These are phyloP conservation scores for Zosterops lateralis DNA, from an alignment of 2,113 vertebrate genomes.

Conservation along the genomic window DNA sequence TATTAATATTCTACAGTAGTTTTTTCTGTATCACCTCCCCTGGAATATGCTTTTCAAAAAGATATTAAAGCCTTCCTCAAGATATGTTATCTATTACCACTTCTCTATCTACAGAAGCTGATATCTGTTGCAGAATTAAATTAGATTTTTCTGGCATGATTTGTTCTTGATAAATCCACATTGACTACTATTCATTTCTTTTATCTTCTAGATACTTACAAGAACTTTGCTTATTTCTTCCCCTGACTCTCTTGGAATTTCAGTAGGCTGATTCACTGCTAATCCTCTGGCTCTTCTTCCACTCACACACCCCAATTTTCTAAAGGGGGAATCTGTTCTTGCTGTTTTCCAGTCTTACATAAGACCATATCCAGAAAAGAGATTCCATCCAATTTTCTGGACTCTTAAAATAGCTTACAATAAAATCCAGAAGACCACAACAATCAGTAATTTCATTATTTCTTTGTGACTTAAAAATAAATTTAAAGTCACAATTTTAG, in stretches of 20 bases:
- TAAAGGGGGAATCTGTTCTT: neutral
- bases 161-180: neutral
- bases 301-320: neutral
- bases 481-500: neutral
- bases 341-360: neutral
- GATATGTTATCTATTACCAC: neutral
- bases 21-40: neutral
- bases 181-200: neutral
- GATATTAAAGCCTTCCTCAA: neutral
- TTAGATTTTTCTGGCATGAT: neutral
- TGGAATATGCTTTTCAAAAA: neutral
- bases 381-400: neutral
- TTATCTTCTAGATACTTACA: neutral
- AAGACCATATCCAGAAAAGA: neutral
- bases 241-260: neutral
- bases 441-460: neutral
- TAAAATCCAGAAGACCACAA: neutral
- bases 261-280: neutral
- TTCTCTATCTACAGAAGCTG: neutral
- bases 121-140: neutral
- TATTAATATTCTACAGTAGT: neutral
- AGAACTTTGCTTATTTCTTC: neutral
- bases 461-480: neutral
- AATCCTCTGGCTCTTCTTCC: neutral
- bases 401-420: neutral